Conservation (phyloP, 2,113 vertebrate species). For the Mesoclemmys tuberculata region DNA sequence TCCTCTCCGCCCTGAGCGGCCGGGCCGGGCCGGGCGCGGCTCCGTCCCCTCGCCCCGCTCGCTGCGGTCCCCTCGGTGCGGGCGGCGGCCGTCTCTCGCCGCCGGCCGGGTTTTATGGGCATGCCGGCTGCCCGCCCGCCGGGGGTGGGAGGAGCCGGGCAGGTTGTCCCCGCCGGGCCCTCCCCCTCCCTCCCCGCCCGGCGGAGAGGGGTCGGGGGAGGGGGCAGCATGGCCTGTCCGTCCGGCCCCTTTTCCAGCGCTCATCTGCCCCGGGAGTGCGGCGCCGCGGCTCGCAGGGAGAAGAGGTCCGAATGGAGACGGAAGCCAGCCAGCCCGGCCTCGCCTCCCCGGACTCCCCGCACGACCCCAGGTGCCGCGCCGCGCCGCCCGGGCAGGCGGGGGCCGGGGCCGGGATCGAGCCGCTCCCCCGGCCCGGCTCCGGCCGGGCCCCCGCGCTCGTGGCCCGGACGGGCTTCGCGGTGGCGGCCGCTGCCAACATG, state of each 20-base stretch:
- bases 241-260: conserved; percentile 74
- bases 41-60: background rate
- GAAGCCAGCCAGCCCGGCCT: conserved; percentile 95
- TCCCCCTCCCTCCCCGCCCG: conserved; percentile 80
- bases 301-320: conserved; percentile 89
- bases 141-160: conserved; percentile 70
- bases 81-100: background rate
- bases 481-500: conserved; percentile 78
- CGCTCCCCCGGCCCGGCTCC: conserved; percentile 58
- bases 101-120: conserved; percentile 57
- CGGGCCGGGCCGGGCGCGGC: background rate
- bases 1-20: conserved; percentile 21
- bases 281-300: conserved; percentile 61
- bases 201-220: conserved; percentile 83
- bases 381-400: background rate
- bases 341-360: conserved; percentile 93
- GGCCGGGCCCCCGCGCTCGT: conserved; percentile 58
- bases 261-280: conserved; percentile 72
- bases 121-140: conserved; percentile 34
- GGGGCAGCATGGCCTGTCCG: conserved; percentile 84
- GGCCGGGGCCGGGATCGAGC: background rate
- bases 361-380: conserved; percentile 92
- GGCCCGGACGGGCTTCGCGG: conserved; percentile 61
- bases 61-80: background rate
- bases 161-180: conserved; percentile 80